Percentiles rank a stretch among this genome's conserved stretches.
phyloP scores from a whole-genome alignment of 2,888 invertebrate species.

The Lagria hirta region DNA sequence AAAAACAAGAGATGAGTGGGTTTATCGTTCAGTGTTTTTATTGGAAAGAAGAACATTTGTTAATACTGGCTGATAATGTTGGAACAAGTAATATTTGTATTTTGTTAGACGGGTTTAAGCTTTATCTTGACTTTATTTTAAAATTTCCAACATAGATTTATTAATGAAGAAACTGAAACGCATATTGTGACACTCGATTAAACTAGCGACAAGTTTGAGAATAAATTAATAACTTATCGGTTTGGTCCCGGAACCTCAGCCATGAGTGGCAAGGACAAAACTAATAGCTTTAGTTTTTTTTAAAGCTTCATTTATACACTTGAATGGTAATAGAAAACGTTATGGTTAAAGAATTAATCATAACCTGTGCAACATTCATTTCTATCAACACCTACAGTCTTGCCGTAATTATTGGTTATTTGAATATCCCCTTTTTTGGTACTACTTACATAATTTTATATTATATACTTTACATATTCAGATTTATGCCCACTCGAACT shows the following conservation, averaged over 20 bases:
- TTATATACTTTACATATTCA: conserved; percentile 31
- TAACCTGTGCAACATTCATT: conserved; percentile 25
- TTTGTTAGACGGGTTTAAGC: too few species aligned
- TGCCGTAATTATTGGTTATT: conserved; percentile 37
- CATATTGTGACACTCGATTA: conserved; percentile 16
- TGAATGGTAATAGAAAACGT: conserved; percentile 23
- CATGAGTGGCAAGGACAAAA: conserved; percentile 12
- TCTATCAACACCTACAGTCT: conserved; percentile 30
- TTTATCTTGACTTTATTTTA: too few species aligned
- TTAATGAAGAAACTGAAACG: conserved; percentile 15
- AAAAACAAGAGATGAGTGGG: too few species aligned
- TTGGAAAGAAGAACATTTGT: too few species aligned
- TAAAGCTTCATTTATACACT: conserved; percentile 19
- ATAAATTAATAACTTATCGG: conserved; percentile 18
- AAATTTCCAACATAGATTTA: conserved; percentile 27
- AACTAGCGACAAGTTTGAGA: conserved; percentile 13
- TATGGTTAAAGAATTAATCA: conserved; percentile 25
- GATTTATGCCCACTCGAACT: conserved; percentile 29
- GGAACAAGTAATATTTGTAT: too few species aligned
- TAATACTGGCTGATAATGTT: too few species aligned
- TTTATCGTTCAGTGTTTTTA: too few species aligned
- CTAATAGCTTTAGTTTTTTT: conserved; percentile 23
- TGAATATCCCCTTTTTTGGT: conserved; percentile 44
- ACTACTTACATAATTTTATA: conserved; percentile 39
- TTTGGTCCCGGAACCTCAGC: conserved; percentile 9